phyloP scores from a whole-genome alignment of 2,113 vertebrate genomes.

The Dipodomys merriami region DNA sequence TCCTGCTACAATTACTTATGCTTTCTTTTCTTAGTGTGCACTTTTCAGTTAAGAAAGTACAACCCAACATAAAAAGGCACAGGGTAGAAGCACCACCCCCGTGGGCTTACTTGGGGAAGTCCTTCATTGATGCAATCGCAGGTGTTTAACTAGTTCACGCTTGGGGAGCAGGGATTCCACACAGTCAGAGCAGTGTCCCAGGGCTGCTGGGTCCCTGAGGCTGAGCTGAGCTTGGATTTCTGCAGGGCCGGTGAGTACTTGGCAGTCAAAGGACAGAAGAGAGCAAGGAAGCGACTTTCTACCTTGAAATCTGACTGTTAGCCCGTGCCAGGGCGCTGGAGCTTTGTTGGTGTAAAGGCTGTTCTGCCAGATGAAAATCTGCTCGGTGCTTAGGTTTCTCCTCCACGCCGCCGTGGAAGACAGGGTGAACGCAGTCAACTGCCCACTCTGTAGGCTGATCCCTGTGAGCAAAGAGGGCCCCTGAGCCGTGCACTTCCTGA shows the following conservation, averaged over 20 bases:
- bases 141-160: slow-evolving; percentile 71
- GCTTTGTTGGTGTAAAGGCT: not conserved
- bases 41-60: slow-evolving; percentile 76
- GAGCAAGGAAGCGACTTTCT: slow-evolving; percentile 66
- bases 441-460: not conserved
- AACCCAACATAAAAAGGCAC: slow-evolving; percentile 64
- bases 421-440: not conserved
- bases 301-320: slow-evolving; percentile 55
- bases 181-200: no score
- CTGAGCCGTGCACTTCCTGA: not conserved
- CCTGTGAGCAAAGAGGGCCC: not conserved
- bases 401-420: not conserved
- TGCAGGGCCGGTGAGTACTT: not conserved
- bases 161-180: slow-evolving; percentile 65
- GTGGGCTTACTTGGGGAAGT: slow-evolving; percentile 63
- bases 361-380: not conserved
- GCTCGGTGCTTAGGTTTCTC: not conserved
- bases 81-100: slow-evolving; percentile 45
- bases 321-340: not conserved
- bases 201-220: not conserved
- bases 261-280: slow-evolving; percentile 47
- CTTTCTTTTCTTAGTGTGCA: slow-evolving; percentile 44
- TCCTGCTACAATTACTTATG: slow-evolving; percentile 59
- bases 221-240: slow-evolving; percentile 10
- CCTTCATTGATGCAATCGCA: slow-evolving; percentile 73